Conservation (phyloP, 2,113 vertebrate genomes). For the Myotis lucifugus region DNA sequence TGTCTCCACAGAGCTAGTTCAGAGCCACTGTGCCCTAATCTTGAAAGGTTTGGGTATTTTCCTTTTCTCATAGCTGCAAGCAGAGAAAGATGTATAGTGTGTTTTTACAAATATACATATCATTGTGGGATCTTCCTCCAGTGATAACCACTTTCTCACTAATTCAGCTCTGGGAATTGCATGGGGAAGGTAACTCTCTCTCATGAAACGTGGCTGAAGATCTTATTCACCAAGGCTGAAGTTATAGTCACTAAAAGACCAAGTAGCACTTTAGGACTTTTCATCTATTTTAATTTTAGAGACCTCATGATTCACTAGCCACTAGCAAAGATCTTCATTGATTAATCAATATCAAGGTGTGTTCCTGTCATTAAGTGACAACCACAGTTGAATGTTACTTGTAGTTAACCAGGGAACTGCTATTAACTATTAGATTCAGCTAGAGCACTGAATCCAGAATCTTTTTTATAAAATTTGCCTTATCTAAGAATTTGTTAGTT, state of each 20-base stretch:
- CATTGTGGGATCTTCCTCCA: not conserved
- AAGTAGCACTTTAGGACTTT: not conserved
- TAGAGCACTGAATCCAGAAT: not conserved
- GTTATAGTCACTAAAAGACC: not conserved
- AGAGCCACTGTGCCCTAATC: not conserved
- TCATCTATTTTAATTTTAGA: constrained; percentile 11
- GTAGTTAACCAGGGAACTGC: not conserved
- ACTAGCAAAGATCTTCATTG: not conserved
- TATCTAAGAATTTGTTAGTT: not conserved
- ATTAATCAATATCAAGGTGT: not conserved
- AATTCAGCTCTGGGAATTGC: not conserved
- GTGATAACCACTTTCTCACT: not conserved
- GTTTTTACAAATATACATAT: not conserved
- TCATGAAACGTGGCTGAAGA: not conserved
- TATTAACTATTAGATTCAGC: not conserved
- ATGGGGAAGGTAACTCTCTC: not conserved
- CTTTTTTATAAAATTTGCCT: not conserved
- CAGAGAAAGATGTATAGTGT: not conserved
- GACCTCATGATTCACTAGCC: not conserved
- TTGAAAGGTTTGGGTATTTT: not conserved
- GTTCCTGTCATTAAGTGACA: not conserved
- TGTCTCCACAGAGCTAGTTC: not conserved
- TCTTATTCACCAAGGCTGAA: not conserved
- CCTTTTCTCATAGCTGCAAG: not conserved
- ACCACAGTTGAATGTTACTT: not conserved